Conservation (phyloP, 2,797 vertebrate species). For the Eulemur albifrons region DNA sequence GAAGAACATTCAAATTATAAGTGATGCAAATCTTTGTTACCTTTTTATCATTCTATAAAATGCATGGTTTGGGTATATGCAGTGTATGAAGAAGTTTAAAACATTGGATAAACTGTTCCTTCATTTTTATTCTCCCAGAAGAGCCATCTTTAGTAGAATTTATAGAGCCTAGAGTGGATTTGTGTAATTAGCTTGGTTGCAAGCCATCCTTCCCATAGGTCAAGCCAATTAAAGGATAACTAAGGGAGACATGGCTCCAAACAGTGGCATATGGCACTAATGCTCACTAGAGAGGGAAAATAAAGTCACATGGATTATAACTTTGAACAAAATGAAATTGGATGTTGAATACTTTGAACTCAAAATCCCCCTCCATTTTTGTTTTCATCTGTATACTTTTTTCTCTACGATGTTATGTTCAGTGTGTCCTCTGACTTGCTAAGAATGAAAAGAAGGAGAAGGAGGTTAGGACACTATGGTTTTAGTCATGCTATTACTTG, state of each 20-base stretch:
- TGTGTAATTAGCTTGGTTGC: conserved; percentile 83
- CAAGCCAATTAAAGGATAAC: conserved; percentile 83
- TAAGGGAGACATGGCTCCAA: conserved; percentile 74
- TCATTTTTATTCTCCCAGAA: neutral
- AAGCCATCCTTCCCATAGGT: conserved; percentile 83
- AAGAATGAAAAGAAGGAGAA: neutral
- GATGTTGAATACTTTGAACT: conserved; percentile 68
- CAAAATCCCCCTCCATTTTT: conserved; percentile 48
- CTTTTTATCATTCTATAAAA: neutral
- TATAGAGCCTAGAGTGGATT: conserved; percentile 73
- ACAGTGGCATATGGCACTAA: conserved; percentile 82
- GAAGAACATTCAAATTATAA: neutral
- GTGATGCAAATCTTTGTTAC: neutral
- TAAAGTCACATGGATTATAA: conserved; percentile 72
- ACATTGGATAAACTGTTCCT: conserved; percentile 1
- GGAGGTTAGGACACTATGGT: neutral
- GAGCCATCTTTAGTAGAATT: conserved; percentile 68
- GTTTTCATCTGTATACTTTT: conserved; percentile 50
- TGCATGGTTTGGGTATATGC: neutral
- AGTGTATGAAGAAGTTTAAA: conserved; percentile 32
- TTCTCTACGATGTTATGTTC: neutral
- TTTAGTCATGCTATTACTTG: neutral
- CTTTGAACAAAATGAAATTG: conserved; percentile 76
- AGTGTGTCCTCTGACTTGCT: too few species aligned
- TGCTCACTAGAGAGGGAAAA: conserved; percentile 70